Base-by-base conservation (phyloP, 2,113 vertebrate genomes). In the Sinocyclocheilus rhinocerous region DNA sequence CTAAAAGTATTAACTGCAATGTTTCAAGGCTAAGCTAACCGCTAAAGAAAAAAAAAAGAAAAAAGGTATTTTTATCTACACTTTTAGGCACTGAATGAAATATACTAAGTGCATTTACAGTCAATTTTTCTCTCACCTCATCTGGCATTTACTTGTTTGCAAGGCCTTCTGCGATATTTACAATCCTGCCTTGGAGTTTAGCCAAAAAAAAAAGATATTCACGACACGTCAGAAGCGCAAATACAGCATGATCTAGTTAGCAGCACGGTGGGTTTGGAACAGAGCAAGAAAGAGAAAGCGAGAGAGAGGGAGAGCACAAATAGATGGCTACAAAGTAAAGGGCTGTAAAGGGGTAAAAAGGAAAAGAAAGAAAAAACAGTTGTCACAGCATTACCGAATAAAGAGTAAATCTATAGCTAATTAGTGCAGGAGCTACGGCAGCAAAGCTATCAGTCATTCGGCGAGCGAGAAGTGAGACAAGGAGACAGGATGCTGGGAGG, bases 371-470 rank as follows among this genome's bases (percentile, higher is more conserved):
- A 42, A 57, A 57, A 73, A 84, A 75, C 20, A 84, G 82, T 39
- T 84, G 82, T 84, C 82, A 39, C 82, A 57, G 69, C 67, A 84
- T 84, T 73, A 73, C 50, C 1, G 69, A 73, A 73, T 42, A 84
- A 73, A 75, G 67, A 73, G 82, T 84, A 73, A 84, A 84, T 84
- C 82, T 84, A 84, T 84, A 73, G 82, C 82, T 73, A 84, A 84
- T 84, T 73, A 84, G 82, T 42, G 82, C 82, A 59, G 82, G 9
- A 29, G 50, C 18, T 42, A 84, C 33, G 15, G 20, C 67, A 84
- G 82, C 65, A 26, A 70, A 73, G 82, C 84, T 81, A 84, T 85
- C 87, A 76, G 70, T 87, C 81, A 87, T 84, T 81, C 36, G 20
- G 24, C 13, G 65, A 84, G 83, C 24, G 12, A 81, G 81, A 36